Evolutionary conservation across 1,140 invertebrate genomes (phyloP).

Genomic region (Eubasilissa regina): DNA sequence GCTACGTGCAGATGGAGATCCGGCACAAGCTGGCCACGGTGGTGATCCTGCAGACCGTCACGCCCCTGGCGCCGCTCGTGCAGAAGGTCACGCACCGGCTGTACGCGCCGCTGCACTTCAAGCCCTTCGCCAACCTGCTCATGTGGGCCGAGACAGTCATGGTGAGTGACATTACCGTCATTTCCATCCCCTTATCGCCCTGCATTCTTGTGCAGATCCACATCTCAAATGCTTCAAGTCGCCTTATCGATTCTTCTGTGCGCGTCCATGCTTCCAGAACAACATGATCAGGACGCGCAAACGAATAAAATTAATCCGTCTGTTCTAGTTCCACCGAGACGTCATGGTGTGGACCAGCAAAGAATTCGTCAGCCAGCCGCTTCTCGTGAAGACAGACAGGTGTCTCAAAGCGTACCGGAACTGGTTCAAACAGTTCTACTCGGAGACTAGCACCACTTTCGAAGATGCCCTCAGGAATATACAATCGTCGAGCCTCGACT

Average conservation of each 20-base stretch:
- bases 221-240: too few relatives aligned
- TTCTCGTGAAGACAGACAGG: constrained; percentile 84
- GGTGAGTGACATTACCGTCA: constrained; percentile 71
- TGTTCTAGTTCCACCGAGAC: constrained; percentile 86
- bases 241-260: too few relatives aligned
- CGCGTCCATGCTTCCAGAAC: too few relatives aligned
- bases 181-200: too few relatives aligned
- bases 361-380: constrained; percentile 79
- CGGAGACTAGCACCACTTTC: constrained; percentile 80
- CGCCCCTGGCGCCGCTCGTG: constrained; percentile 84
- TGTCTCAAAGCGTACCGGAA: constrained; percentile 80
- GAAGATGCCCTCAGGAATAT: constrained; percentile 63
- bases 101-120: constrained; percentile 76
- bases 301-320: too few relatives aligned
- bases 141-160: constrained; percentile 83
- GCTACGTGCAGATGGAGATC: constrained; percentile 82
- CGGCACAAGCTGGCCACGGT: constrained; percentile 77
- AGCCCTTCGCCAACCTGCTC: constrained; percentile 78
- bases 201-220: too few relatives aligned
- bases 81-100: constrained; percentile 87
- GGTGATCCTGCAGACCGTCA: constrained; percentile 84
- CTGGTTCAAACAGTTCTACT: constrained; percentile 93
- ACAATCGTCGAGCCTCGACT: neutral
- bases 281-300: too few relatives aligned
- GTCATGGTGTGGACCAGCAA: constrained; percentile 93